These are phyloP conservation scores for Sinotaia quadrata DNA, from an alignment of 2,888 invertebrate species.

Conservation along the genomic window DNA sequence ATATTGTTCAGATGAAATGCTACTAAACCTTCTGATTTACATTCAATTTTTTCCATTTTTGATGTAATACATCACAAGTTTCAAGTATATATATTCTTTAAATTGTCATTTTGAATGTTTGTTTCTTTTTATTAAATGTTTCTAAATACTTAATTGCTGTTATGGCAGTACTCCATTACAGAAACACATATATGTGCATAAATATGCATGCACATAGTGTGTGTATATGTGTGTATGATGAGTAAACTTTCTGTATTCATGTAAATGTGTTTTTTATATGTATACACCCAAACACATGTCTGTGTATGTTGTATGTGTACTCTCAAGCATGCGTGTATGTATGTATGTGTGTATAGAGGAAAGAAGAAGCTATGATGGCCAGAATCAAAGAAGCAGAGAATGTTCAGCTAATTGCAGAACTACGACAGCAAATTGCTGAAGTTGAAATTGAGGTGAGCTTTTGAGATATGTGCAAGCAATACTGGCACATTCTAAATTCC, in stretches of 20 bases:
- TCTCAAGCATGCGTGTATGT: background rate
- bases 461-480: background rate
- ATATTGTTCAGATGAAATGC: too few relatives aligned
- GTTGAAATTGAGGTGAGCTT: slow-evolving; percentile 78
- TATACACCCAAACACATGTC: too few relatives aligned
- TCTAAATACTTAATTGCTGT: too few relatives aligned
- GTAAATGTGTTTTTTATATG: background rate
- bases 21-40: too few relatives aligned
- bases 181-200: too few relatives aligned
- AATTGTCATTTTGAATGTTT: too few relatives aligned
- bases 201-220: background rate
- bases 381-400: slow-evolving; percentile 95
- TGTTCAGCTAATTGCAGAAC: slow-evolving; percentile 92
- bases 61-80: too few relatives aligned
- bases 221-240: background rate
- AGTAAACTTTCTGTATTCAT: background rate
- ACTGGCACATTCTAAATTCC: background rate
- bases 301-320: too few relatives aligned
- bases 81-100: too few relatives aligned
- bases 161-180: too few relatives aligned
- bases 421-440: slow-evolving; percentile 93
- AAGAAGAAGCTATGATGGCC: slow-evolving; percentile 94
- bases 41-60: too few relatives aligned
- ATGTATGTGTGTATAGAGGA: slow-evolving; percentile 74
- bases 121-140: too few relatives aligned